Evolutionary conservation across 2,797 vertebrate species (phyloP), one percentile per base, ranked within the genome.

Genomic region (Sebastes hubbsi): DNA sequence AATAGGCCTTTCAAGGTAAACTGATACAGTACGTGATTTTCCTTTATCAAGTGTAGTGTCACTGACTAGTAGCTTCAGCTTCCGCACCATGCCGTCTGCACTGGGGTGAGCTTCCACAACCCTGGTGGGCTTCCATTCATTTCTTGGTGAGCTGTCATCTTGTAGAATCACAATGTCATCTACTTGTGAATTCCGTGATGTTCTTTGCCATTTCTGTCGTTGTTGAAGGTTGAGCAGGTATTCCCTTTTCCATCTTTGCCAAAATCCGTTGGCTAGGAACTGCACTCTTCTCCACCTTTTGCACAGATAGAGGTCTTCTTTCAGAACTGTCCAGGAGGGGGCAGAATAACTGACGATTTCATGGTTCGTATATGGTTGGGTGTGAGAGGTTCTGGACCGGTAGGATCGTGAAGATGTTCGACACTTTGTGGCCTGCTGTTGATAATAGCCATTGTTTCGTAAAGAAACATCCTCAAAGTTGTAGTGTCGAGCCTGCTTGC

Each of bases 361-460:
- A 38, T 38, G 36, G 36, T 38, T 38, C 4, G 12, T 38, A 13
- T 38, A 38, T 38, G 36, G 12, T 38, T 38, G 36, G 36, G 36
- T 38, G 36, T 38, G 36, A 38, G 36, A 38, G 36, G 36, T 38
- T 38, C 24, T 24, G 24, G 24, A 24, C 24, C 2, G 24, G 24
- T 24, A 24, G 24, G 24, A 24, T 24, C 24, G 24, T 24, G 24
- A 38, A 38, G 36, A 38, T 38, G 36, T 38, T 38, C 12, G 36
- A 38, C 36, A 38, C 36, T 38, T 38, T 13, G 36, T 38, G 36
- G 36, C 36, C 36, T 38, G 36, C 36, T 38, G 36, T 38, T 80
- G 42, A 83, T 71, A 5, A 80, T 46, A 1, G 59, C 77, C 77
- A 80, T 80, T 16, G 42, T 70, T 56, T 82, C 59, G 11, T 70